A percentile compares a stretch with the other conserved stretches of the same genome.
Evolutionary conservation across 2,797 vertebrate genomes (phyloP).

Genomic region (Pygocentrus nattereri): DNA sequence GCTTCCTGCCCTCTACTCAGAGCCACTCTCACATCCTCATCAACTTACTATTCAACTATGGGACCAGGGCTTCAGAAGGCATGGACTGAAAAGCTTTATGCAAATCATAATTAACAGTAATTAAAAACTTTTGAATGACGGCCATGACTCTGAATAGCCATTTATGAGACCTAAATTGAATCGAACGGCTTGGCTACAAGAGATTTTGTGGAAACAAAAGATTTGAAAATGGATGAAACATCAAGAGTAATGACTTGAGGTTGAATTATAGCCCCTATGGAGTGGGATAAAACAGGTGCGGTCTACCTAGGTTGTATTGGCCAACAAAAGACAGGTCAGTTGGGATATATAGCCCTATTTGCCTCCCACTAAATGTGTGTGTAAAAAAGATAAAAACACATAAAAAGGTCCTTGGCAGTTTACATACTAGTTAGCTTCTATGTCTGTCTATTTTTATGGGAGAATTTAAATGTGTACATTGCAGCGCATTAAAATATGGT

Average conservation of each 20-base stretch:
- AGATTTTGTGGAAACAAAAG: slow-evolving; percentile 64
- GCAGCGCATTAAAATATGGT: slow-evolving; percentile 35
- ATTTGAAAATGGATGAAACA: slow-evolving; percentile 24
- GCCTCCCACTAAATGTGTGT: slow-evolving; percentile 14
- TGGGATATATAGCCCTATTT: slow-evolving; percentile 14
- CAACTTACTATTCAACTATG: slow-evolving; percentile 83
- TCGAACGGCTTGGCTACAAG: slow-evolving; percentile 71
- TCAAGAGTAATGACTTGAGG: neutral
- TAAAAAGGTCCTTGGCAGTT: slow-evolving; percentile 25
- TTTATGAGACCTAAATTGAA: slow-evolving; percentile 81
- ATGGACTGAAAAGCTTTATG: slow-evolving; percentile 85
- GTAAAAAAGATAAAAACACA: slow-evolving; percentile 20
- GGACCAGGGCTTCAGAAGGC: slow-evolving; percentile 78
- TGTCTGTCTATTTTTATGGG: slow-evolving; percentile 25
- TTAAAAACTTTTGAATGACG: slow-evolving; percentile 82
- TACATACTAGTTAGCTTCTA: slow-evolving; percentile 16
- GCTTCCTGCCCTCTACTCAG: slow-evolving; percentile 43
- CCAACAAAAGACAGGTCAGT: neutral
- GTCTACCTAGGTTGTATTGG: neutral
- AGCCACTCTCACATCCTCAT: slow-evolving; percentile 62
- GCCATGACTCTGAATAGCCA: slow-evolving; percentile 76
- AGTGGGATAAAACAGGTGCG: neutral
- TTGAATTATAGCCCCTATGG: neutral
- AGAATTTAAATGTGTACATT: slow-evolving; percentile 46
- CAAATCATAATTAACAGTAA: slow-evolving; percentile 90